Conservation (phyloP, 2,797 vertebrate genomes). For the Gymnothorax reevesii region DNA sequence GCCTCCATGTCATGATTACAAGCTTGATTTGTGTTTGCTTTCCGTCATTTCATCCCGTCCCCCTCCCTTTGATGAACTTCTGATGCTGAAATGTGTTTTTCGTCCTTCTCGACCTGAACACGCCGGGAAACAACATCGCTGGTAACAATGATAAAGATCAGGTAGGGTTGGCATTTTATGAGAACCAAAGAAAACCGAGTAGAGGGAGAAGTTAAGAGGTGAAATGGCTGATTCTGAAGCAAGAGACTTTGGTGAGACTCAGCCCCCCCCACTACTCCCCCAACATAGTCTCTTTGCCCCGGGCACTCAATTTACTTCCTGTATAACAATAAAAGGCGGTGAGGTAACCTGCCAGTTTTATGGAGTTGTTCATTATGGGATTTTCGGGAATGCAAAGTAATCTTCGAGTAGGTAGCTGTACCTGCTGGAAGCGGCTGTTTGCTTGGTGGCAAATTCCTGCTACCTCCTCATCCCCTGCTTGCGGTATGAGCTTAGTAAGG, state of each 20-base stretch:
- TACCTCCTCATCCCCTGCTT: conserved; percentile 28
- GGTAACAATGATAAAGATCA: not conserved
- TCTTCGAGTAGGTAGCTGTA: conserved; percentile 14
- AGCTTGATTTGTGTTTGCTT: conserved; percentile 20
- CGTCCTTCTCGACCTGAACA: not conserved
- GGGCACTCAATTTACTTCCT: too few species aligned
- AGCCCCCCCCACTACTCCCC: not conserved
- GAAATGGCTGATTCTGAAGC: not conserved
- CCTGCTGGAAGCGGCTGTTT: conserved; percentile 14
- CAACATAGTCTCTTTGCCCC: too few species aligned
- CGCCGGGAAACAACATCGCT: not conserved
- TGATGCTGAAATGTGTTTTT: not conserved
- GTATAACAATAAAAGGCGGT: conserved; percentile 7
- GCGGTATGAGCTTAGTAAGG: conserved; percentile 29
- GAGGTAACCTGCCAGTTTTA: conserved; percentile 27
- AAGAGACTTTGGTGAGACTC: not conserved
- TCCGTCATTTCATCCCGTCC: not conserved
- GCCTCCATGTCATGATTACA: conserved; percentile 23
- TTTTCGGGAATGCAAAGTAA: conserved; percentile 13
- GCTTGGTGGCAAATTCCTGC: conserved; percentile 1
- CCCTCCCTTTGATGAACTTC: not conserved
- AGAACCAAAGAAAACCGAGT: not conserved
- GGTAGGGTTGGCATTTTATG: not conserved
- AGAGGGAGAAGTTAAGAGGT: too few species aligned
- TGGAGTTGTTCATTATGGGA: conserved; percentile 31